Evolutionary conservation across 2,113 vertebrate genomes (phyloP).

Genomic region (Pampusana beccarii): DNA sequence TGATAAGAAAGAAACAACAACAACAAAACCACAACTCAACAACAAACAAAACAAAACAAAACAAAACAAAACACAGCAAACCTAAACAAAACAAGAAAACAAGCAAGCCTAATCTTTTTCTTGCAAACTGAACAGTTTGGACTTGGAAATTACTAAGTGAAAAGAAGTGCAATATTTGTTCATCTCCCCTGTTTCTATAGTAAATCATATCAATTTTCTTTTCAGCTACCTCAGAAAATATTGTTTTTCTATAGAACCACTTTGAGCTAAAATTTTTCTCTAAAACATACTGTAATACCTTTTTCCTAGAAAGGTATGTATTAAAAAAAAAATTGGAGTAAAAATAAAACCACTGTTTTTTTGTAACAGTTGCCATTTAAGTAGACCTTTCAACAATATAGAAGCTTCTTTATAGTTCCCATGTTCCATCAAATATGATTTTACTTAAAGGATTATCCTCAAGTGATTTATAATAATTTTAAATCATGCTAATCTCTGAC

Average conservation of each 20-base stretch:
- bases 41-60: no score
- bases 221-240: neutral
- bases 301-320: neutral
- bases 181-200: neutral
- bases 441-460: constrained; percentile 51
- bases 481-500: constrained; percentile 83
- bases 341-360: neutral
- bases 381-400: neutral
- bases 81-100: neutral
- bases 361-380: neutral
- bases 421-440: constrained; percentile 43
- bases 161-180: neutral
- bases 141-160: neutral
- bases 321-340: neutral
- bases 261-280: neutral
- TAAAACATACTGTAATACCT: neutral
- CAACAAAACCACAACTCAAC: no score
- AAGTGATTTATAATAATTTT: constrained; percentile 65
- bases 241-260: neutral
- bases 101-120: neutral
- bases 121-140: neutral
- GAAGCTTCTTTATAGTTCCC: constrained; percentile 12
- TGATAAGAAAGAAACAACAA: neutral
- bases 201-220: neutral
- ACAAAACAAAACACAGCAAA: no score